Percentiles rank a stretch among this genome's conserved stretches.
phyloP scores from a whole-genome alignment of 2,113 vertebrate species.

The Perccottus glenii region DNA sequence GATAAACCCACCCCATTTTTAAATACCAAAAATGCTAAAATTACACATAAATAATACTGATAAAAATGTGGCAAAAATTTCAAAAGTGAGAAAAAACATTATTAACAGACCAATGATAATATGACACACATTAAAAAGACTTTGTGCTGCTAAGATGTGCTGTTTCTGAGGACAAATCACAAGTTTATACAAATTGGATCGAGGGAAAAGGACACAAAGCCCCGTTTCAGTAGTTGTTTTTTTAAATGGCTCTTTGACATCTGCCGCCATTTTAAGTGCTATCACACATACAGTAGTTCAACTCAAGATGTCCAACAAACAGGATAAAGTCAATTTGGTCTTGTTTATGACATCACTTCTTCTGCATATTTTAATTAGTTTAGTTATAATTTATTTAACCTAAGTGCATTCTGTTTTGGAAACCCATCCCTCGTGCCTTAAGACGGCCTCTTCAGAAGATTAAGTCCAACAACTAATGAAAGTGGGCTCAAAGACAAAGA shows the following conservation, averaged over 20 bases:
- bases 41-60: conserved; percentile 54
- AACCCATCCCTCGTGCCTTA: neutral
- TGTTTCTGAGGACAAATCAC: conserved; percentile 56
- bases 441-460: neutral
- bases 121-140: conserved; percentile 50
- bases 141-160: conserved; percentile 74
- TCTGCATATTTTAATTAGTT: conserved; percentile 8
- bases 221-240: conserved; percentile 36
- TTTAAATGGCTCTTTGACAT: conserved; percentile 4
- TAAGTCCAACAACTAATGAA: conserved; percentile 28
- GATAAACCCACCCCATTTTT: conserved; percentile 6
- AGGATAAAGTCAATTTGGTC: neutral
- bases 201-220: neutral
- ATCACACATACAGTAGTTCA: conserved; percentile 6
- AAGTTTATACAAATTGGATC: conserved; percentile 56
- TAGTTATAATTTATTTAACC: neutral
- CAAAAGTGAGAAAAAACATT: conserved; percentile 51
- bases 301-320: neutral
- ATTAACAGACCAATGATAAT: conserved; percentile 43
- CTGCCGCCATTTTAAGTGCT: neutral
- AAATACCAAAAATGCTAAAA: conserved; percentile 50
- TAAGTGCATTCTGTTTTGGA: conserved; percentile 1
- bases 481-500: conserved; percentile 33
- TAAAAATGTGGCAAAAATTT: conserved; percentile 57
- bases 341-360: conserved; percentile 6